phyloP scores from a whole-genome alignment of 2,113 vertebrate genomes.

The Phasianus colchicus region DNA sequence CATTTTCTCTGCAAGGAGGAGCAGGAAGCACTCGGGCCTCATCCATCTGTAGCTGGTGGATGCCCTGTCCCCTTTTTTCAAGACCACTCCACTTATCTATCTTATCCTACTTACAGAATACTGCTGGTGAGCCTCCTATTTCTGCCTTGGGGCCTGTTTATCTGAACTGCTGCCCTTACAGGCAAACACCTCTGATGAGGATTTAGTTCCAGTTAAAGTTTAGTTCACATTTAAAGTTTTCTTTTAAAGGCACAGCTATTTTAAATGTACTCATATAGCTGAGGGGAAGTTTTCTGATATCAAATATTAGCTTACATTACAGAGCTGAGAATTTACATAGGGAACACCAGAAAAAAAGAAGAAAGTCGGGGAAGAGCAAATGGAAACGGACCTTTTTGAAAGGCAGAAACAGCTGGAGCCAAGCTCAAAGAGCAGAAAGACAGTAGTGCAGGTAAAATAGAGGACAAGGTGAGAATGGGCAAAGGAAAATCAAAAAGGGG shows the following conservation, averaged over 20 bases:
- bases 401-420: not conserved
- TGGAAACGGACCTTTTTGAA: not conserved
- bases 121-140: not conserved
- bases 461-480: not conserved
- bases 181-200: not conserved
- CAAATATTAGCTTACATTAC: not conserved
- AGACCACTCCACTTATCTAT: not conserved
- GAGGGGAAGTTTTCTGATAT: not conserved
- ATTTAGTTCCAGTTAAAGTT: not conserved
- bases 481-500: not conserved
- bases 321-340: not conserved
- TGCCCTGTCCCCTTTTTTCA: not conserved
- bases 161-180: slow-evolving; percentile 13
- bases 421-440: not conserved
- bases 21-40: not conserved
- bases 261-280: not conserved
- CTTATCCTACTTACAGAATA: not conserved
- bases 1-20: not conserved
- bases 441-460: not conserved
- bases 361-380: not conserved
- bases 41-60: not conserved
- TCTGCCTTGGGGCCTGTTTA: slow-evolving; percentile 17
- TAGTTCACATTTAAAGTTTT: not conserved
- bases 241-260: not conserved
- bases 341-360: not conserved